A percentile compares a stretch with the other conserved stretches of the same genome.
Evolutionary conservation across 2,797 vertebrate genomes (phyloP).

Genomic region (Anabacerthia variegaticeps): DNA sequence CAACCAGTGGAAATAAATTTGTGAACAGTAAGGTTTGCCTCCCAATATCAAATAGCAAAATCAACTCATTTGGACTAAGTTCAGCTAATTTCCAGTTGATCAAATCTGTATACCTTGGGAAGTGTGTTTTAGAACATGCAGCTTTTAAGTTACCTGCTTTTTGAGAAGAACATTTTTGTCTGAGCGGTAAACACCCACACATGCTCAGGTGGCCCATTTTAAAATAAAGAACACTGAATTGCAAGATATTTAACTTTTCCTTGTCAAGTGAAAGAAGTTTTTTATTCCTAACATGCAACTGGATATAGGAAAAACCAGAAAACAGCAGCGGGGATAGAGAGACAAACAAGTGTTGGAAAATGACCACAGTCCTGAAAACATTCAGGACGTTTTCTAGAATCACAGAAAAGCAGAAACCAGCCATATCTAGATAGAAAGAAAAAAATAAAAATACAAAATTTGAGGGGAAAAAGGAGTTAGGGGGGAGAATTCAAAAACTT

Average conservation of each 20-base stretch:
- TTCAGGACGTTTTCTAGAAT: neutral
- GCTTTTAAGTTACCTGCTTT: neutral
- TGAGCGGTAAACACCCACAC: neutral
- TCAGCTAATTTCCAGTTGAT: neutral
- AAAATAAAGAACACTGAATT: neutral
- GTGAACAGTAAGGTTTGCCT: neutral
- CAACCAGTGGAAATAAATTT: neutral
- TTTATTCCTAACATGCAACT: neutral
- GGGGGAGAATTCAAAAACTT: neutral
- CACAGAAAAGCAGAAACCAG: neutral
- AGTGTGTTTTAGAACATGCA: neutral
- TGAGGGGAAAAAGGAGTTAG: neutral
- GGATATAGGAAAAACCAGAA: neutral
- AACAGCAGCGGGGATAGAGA: neutral
- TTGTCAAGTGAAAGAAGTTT: neutral
- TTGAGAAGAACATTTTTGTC: neutral
- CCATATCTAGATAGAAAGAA: neutral
- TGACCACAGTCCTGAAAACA: neutral
- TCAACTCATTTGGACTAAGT: neutral
- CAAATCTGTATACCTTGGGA: neutral
- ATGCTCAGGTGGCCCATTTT: neutral
- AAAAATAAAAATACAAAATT: neutral
- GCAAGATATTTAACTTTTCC: neutral
- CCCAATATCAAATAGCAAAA: neutral
- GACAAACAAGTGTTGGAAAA: neutral